A percentile compares a stretch with the other conserved stretches of the same genome.
Evolutionary conservation across 2,888 invertebrate genomes (phyloP).

Genomic region (Cotesia congregata): DNA sequence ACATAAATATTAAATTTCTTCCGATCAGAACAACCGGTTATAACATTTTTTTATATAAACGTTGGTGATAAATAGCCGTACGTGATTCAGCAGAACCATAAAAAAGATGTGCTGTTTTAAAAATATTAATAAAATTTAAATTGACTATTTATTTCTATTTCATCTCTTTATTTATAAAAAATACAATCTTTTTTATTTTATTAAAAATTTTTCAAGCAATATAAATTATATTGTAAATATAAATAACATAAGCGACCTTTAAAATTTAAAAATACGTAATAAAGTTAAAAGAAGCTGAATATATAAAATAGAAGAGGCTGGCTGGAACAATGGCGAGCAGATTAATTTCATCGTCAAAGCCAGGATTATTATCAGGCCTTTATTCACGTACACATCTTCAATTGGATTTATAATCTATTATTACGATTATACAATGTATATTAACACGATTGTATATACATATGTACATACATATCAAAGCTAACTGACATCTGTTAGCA

Average conservation of each 20-base stretch:
- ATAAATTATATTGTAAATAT: not conserved
- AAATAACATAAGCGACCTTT: not conserved
- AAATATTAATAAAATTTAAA: not conserved
- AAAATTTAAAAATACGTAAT: not conserved
- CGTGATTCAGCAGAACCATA: not conserved
- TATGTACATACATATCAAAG: slow-evolving; percentile 34
- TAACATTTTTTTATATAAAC: not conserved
- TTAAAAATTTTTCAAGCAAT: not conserved
- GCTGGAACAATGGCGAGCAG: not conserved
- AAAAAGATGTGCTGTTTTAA: not conserved
- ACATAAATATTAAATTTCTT: not conserved
- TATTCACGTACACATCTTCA: not conserved
- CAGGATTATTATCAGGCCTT: not conserved
- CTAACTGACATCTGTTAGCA: slow-evolving; percentile 58
- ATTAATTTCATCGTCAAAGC: not conserved
- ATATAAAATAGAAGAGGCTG: not conserved
- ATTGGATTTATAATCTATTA: not conserved
- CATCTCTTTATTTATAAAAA: too few species aligned
- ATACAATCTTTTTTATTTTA: not conserved
- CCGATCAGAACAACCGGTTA: not conserved
- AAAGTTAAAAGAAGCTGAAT: not conserved
- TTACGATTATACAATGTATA: not conserved
- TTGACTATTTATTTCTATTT: not conserved
- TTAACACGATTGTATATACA: not conserved
- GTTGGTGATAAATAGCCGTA: not conserved